A percentile compares a stretch with the other conserved stretches of the same genome.
Evolutionary conservation across 2,888 invertebrate genomes (phyloP).

Genomic region (Marronus borbonicus): DNA sequence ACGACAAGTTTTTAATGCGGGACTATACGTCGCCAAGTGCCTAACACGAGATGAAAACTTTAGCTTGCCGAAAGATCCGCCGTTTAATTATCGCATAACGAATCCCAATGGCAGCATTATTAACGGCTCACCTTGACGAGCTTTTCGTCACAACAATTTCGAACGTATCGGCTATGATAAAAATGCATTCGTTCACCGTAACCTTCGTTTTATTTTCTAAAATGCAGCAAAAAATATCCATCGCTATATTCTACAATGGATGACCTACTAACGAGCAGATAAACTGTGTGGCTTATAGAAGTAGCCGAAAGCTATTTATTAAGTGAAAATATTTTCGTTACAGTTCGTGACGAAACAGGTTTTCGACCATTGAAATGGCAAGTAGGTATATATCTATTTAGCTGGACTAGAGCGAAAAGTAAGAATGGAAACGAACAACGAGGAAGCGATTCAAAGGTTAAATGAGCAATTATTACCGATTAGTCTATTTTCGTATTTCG

Average conservation of each 20-base stretch:
- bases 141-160: constrained; percentile 4
- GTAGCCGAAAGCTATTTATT: constrained; percentile 29
- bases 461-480: background rate
- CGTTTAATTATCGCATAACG: too few relatives aligned
- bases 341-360: constrained; percentile 37
- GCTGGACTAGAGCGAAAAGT: background rate
- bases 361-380: constrained; percentile 36
- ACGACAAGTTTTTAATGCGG: too few relatives aligned
- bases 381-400: constrained; percentile 13
- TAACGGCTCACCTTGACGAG: constrained; percentile 2
- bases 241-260: constrained; percentile 34
- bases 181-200: constrained; percentile 28
- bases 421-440: background rate
- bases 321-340: constrained; percentile 47
- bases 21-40: too few relatives aligned
- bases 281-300: constrained; percentile 34
- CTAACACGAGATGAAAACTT: too few relatives aligned
- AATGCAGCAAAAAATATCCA: constrained; percentile 31
- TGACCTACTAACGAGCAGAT: constrained; percentile 41
- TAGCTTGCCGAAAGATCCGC: too few relatives aligned
- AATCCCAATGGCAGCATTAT: background rate
- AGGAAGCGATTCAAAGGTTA: constrained; percentile 12
- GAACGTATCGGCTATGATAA: background rate
- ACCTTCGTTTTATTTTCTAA: constrained; percentile 46
- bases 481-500: too few relatives aligned